Percentiles rank a stretch among this genome's conserved stretches.
These are phyloP conservation scores for Pungitius pungitius DNA, from an alignment of 2,113 vertebrate genomes.

Conservation along the genomic window DNA sequence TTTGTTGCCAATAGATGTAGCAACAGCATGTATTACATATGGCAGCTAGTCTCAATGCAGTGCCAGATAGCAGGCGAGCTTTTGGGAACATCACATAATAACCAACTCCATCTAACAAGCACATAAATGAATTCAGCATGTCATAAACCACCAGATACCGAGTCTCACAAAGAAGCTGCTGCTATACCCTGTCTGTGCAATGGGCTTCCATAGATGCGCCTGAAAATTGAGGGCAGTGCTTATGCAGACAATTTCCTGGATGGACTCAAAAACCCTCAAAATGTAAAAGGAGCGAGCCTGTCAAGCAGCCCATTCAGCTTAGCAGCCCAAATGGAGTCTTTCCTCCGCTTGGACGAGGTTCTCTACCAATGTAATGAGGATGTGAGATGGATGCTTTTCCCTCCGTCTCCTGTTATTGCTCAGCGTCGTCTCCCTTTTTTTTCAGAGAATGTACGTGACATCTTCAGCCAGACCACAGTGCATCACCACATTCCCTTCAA, in stretches of 20 bases:
- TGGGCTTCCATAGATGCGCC: constrained; percentile 38
- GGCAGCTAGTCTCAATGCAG: constrained; percentile 38
- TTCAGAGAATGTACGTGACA: constrained; percentile 94
- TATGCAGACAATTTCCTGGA: constrained; percentile 49
- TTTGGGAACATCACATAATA: constrained; percentile 52
- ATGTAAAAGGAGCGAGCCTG: constrained; percentile 48
- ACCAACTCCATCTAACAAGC: constrained; percentile 48
- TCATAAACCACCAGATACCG: constrained; percentile 42
- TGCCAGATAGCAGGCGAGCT: constrained; percentile 30
- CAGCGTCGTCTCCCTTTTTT: constrained; percentile 32
- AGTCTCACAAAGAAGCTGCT: constrained; percentile 47
- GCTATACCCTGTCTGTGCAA: constrained; percentile 43
- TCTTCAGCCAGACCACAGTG: constrained; percentile 93
- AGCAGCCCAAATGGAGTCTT: constrained; percentile 54
- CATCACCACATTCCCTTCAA: constrained; percentile 98
- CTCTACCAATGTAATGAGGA: constrained; percentile 27
- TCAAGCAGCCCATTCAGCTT: constrained; percentile 51
- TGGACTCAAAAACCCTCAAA: constrained; percentile 44
- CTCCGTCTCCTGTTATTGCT: constrained; percentile 33
- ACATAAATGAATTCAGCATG: constrained; percentile 50
- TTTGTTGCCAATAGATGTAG: constrained; percentile 12
- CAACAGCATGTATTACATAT: constrained; percentile 21
- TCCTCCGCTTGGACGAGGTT: constrained; percentile 41
- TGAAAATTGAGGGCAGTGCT: constrained; percentile 58
- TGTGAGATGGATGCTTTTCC: constrained; percentile 38